Evolutionary conservation across 2,797 vertebrate species (phyloP).

Genomic region (Tokudaia muenninki): DNA sequence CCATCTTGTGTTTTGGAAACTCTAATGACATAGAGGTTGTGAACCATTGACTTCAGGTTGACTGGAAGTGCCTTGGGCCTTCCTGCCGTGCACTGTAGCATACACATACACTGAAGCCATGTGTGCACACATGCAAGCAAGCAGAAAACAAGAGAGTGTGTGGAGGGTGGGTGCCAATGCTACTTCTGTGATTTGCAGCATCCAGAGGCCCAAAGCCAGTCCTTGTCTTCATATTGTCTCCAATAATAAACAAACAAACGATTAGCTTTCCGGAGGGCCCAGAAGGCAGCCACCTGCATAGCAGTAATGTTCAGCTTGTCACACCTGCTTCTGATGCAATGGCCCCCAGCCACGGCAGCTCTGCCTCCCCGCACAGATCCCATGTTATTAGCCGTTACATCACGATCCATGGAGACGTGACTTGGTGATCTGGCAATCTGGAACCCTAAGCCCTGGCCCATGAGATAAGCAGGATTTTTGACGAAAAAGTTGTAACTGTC

Average conservation of each 20-base stretch:
- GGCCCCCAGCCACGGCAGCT: rapidly evolving
- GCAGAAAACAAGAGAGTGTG: rapidly evolving
- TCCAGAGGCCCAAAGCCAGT: neutral
- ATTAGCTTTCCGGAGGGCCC: neutral
- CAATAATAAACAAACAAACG: neutral
- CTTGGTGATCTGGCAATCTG: neutral
- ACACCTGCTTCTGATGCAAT: rapidly evolving
- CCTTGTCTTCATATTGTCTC: neutral
- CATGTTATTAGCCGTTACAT: rapidly evolving
- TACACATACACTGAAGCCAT: rapidly evolving
- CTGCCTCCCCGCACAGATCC: neutral
- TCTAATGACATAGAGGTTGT: neutral
- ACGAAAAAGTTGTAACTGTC: neutral
- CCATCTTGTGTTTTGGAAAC: neutral
- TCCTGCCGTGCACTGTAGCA: rapidly evolving
- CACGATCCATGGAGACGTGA: neutral
- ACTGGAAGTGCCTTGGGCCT: neutral
- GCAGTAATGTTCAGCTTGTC: rapidly evolving
- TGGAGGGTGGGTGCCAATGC: neutral
- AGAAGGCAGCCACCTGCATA: neutral
- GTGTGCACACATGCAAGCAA: neutral
- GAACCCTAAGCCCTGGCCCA: neutral
- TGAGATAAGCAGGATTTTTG: neutral
- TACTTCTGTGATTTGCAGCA: neutral
- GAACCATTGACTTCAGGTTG: neutral